Percentiles rank a stretch among this genome's conserved stretches.
Conservation (phyloP, 2,888 invertebrate species). For the Drosophila nr. perissopoda region DNA sequence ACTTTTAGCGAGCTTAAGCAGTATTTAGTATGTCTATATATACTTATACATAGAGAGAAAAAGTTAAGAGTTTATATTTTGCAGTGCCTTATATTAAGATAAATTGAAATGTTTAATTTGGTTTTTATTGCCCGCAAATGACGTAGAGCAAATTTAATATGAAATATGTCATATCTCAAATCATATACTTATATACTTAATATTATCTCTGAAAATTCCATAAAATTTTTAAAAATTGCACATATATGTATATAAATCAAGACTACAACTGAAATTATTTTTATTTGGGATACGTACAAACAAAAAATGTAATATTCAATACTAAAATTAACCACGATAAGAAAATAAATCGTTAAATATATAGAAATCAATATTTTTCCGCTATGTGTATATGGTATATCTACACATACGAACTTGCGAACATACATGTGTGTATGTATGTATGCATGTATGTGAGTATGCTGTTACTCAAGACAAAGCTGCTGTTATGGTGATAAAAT, state of each 20-base stretch:
- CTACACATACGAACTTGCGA: not conserved
- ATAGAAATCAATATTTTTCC: not conserved
- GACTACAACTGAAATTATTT: not conserved
- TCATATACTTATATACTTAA: not conserved
- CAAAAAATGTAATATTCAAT: no score
- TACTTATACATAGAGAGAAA: not conserved
- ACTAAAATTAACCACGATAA: no score
- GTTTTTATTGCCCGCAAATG: not conserved
- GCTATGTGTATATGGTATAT: not conserved
- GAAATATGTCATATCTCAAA: not conserved
- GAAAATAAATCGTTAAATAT: not conserved
- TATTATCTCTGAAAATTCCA: not conserved
- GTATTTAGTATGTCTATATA: conserved; percentile 26
- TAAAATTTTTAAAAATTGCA: not conserved
- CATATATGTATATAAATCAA: not conserved
- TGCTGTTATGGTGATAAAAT: conserved; percentile 56
- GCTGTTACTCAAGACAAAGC: conserved; percentile 5
- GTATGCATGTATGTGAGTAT: not conserved
- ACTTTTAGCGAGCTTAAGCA: conserved; percentile 44
- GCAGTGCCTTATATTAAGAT: not conserved
- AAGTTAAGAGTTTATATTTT: not conserved
- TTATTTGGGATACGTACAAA: not conserved
- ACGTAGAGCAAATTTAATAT: no score
- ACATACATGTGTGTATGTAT: not conserved
- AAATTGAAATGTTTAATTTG: not conserved